These are phyloP conservation scores for Ichneumoninae sp. DNA, from an alignment of 2,888 invertebrate genomes.

Conservation along the genomic window DNA sequence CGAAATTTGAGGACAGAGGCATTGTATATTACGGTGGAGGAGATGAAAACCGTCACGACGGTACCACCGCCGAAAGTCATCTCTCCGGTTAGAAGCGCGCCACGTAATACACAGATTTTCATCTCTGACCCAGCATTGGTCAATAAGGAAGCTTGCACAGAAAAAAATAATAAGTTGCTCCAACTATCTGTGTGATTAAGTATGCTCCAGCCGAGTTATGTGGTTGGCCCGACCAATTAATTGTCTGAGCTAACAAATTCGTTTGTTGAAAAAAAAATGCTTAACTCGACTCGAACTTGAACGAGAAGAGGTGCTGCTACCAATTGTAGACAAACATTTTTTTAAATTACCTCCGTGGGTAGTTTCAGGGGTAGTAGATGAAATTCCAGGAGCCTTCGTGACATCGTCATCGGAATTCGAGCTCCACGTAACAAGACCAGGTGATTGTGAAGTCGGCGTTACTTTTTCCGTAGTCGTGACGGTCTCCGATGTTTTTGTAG, in stretches of 20 bases:
- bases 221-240: no score
- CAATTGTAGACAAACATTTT: neutral
- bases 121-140: constrained; percentile 58
- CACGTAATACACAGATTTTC: constrained; percentile 67
- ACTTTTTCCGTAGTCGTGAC: constrained; percentile 70
- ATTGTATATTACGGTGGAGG: constrained; percentile 74
- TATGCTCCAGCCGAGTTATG: no score
- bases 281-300: neutral
- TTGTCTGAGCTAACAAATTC: no score
- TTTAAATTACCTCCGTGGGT: constrained; percentile 72
- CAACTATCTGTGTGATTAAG: no score
- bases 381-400: constrained; percentile 75
- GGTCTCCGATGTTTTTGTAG: constrained; percentile 65
- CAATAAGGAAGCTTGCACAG: neutral
- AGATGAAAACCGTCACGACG: constrained; percentile 76
- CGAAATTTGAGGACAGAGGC: constrained; percentile 25
- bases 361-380: constrained; percentile 70
- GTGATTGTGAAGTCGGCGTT: constrained; percentile 78
- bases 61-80: constrained; percentile 58
- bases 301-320: neutral
- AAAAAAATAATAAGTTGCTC: no score
- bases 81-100: neutral
- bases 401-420: constrained; percentile 82
- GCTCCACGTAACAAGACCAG: constrained; percentile 85
- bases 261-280: neutral